A percentile compares a stretch with the other conserved stretches of the same genome.
Conservation (phyloP, 2,888 invertebrate species). For the Nomada fabriciana region DNA sequence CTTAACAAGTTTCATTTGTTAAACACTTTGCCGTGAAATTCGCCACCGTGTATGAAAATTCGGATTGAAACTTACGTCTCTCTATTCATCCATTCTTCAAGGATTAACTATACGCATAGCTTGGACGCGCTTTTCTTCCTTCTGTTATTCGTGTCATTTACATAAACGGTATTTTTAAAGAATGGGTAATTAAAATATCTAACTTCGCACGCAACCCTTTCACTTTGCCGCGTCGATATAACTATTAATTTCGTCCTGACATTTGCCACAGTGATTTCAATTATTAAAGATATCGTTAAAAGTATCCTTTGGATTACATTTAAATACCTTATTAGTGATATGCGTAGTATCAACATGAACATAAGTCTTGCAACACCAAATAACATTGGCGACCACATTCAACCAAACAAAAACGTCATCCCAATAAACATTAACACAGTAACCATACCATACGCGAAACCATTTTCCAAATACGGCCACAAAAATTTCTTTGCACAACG, state of each 20-base stretch:
- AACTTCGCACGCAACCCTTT: not conserved
- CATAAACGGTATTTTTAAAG: not conserved
- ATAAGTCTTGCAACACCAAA: no score
- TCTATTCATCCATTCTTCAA: not conserved
- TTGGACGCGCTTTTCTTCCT: not conserved
- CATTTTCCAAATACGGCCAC: no score
- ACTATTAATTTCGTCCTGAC: not conserved
- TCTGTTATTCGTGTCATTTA: not conserved
- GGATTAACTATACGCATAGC: not conserved
- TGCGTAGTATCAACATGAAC: not conserved
- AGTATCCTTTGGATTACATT: not conserved
- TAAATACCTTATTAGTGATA: slow-evolving; percentile 20
- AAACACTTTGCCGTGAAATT: slow-evolving; percentile 17
- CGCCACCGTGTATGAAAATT: slow-evolving; percentile 18
- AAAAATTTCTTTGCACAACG: no score
- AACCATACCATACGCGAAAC: no score
- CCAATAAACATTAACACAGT: not conserved
- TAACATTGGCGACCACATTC: no score
- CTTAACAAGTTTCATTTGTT: no score
- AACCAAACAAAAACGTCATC: no score
- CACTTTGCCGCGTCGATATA: not conserved
- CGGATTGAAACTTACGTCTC: slow-evolving; percentile 10
- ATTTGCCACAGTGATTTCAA: not conserved
- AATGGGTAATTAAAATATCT: not conserved
- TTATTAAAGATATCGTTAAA: not conserved